Conservation (phyloP, 2,113 vertebrate species). For the Bubo blakistoni region DNA sequence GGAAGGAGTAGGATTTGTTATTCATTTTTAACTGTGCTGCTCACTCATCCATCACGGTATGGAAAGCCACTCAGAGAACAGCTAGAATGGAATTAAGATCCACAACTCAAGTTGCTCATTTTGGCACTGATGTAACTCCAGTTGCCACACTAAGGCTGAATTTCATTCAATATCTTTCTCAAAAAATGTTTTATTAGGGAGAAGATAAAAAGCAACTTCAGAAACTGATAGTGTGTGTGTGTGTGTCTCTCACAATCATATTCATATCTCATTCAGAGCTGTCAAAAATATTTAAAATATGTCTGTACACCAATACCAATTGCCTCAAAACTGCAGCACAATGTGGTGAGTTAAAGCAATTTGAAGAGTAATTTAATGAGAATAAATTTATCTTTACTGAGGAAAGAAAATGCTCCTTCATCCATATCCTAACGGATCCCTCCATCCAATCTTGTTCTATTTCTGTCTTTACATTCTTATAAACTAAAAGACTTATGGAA, state of each 20-base stretch:
- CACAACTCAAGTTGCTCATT: neutral
- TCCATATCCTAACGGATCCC: neutral
- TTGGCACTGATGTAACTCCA: neutral
- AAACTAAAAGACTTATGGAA: neutral
- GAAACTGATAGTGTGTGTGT: neutral
- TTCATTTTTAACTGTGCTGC: neutral
- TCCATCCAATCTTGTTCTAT: neutral
- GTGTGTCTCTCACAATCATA: neutral
- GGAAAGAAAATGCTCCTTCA: neutral
- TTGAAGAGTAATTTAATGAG: neutral
- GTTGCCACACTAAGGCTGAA: neutral
- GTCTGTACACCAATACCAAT: neutral
- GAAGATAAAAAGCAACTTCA: neutral
- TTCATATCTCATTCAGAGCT: neutral
- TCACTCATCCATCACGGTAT: rapidly evolving
- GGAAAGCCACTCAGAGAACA: neutral
- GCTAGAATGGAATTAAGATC: neutral
- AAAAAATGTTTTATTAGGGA: neutral
- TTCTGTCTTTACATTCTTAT: neutral
- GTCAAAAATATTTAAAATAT: neutral
- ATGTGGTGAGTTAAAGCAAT: neutral
- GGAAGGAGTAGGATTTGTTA: neutral
- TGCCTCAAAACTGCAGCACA: neutral
- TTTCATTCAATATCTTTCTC: neutral
- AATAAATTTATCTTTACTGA: neutral